Base-by-base conservation (phyloP, 2,797 vertebrate species). In the Bradypodion ventrale region DNA sequence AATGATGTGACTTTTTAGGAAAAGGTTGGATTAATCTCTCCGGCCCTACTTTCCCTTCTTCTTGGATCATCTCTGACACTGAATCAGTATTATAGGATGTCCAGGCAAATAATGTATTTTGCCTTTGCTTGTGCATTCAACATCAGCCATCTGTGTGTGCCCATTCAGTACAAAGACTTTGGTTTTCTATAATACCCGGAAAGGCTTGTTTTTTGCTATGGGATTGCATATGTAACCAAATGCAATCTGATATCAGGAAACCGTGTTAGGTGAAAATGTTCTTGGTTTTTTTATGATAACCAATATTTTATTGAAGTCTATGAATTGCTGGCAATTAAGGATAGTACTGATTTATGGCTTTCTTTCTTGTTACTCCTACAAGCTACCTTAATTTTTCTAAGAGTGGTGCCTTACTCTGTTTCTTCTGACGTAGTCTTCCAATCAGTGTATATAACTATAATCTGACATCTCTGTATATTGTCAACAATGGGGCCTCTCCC, bases 351-450 rank as follows among this genome's bases (percentile, higher is more conserved):
- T 87, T 81, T 91, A 94, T 83, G 92, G 93, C 93, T 95, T 94
- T 94, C 85, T 27, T 94, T 95, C 94, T 95, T 93, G 87, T 94
- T 93, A 93, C 94, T 95, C 95, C 90, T 94, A 94, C 94, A 95
- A 96, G 94, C 95, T 96, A 95, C 94, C 91, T 95, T 95, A 95
- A 95, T 95, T 95, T 94, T 95, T 95, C 92, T 94, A 92, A 93
- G 96, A 94, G 96, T 93, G 96, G 97, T 98, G 97, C 97, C 97
- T 98, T 98, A 98, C 93, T 95, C 95, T 95, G 91, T 95, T 93
- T 95, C 90, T 93, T 95, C 93, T 94, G 91, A 93, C 88, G 92
- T 94, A 93, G 95, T 97, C 96, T 97, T 97, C 96, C 96, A 96
- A 84, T 93, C 88, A 92, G 87, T 93, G 94, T 96, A 94, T 92